Conservation (phyloP, 2,797 vertebrate genomes). For the Neoniphon sammara region DNA sequence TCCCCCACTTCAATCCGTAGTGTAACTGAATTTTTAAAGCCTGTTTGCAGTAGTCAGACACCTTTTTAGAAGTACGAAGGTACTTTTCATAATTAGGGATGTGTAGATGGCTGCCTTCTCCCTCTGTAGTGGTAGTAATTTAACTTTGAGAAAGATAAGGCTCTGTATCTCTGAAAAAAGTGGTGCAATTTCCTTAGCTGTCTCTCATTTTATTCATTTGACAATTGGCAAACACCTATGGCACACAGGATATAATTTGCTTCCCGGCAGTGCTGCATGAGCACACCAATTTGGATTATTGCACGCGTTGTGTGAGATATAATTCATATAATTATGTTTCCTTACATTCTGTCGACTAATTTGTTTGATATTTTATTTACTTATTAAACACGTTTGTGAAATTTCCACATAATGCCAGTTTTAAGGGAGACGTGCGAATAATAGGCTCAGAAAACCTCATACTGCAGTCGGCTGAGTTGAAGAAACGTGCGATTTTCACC, state of each 20-base stretch:
- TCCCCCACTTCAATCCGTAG: slow-evolving; percentile 57
- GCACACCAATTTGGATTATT: slow-evolving; percentile 60
- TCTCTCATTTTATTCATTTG: slow-evolving; percentile 75
- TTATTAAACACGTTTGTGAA: slow-evolving; percentile 29
- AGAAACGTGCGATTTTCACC: slow-evolving; percentile 3
- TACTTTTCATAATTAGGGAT: slow-evolving; percentile 75
- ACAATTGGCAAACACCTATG: slow-evolving; percentile 77
- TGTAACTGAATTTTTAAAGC: slow-evolving; percentile 72
- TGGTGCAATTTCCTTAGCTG: slow-evolving; percentile 74
- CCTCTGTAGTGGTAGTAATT: slow-evolving; percentile 70
- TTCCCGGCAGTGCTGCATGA: slow-evolving; percentile 36
- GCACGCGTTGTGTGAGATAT: slow-evolving; percentile 46
- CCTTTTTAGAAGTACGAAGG: slow-evolving; percentile 63
- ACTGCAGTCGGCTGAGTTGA: not conserved
- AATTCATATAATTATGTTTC: slow-evolving; percentile 59
- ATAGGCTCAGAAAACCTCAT: not conserved
- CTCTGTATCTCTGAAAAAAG: slow-evolving; percentile 63
- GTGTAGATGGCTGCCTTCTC: slow-evolving; percentile 64
- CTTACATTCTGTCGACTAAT: slow-evolving; percentile 43
- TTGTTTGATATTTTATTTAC: slow-evolving; percentile 50
- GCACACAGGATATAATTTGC: slow-evolving; percentile 67
- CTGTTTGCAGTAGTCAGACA: slow-evolving; percentile 70
- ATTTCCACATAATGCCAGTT: slow-evolving; percentile 4
- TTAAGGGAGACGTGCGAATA: not conserved
- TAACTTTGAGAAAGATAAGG: slow-evolving; percentile 77